Evolutionary conservation across 2,797 vertebrate genomes (phyloP).

Genomic region (Threskiornis aethiopicus): DNA sequence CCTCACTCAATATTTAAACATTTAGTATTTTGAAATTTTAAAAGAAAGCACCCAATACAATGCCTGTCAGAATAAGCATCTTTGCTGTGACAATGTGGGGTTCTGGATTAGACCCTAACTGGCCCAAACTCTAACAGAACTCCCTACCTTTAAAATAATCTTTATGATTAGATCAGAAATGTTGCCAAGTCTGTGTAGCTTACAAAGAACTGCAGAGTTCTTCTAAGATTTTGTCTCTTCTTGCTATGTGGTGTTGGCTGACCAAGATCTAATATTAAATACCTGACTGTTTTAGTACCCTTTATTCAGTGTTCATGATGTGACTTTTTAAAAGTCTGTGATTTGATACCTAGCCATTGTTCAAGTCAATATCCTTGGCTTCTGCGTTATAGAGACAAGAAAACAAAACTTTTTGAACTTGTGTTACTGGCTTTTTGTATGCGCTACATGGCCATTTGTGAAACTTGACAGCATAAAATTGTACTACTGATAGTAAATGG

Average conservation of each 20-base stretch:
- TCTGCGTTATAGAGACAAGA: conserved; percentile 66
- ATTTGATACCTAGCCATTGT: conserved; percentile 75
- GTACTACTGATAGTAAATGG: conserved; percentile 76
- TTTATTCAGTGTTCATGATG: conserved; percentile 72
- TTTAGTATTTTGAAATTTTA: not conserved
- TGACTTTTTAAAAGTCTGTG: conserved; percentile 78
- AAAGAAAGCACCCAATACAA: not conserved
- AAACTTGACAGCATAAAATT: conserved; percentile 72
- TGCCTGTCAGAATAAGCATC: not conserved
- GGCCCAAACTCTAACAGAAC: conserved; percentile 24
- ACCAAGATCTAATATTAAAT: conserved; percentile 56
- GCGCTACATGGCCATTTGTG: conserved; percentile 76
- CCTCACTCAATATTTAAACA: not conserved
- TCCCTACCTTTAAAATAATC: conserved; percentile 38
- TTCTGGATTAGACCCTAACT: not conserved
- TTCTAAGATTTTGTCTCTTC: conserved; percentile 50
- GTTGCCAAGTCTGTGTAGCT: conserved; percentile 59
- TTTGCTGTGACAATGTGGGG: not conserved
- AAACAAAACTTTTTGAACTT: conserved; percentile 63
- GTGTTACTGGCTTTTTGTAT: conserved; percentile 78
- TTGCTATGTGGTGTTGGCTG: conserved; percentile 69
- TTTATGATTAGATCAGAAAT: conserved; percentile 34
- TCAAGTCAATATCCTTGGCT: conserved; percentile 74
- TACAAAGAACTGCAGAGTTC: conserved; percentile 36
- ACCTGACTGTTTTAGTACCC: conserved; percentile 64